Conservation (phyloP, 2,888 invertebrate species). For the Drosophila fungiperda region DNA sequence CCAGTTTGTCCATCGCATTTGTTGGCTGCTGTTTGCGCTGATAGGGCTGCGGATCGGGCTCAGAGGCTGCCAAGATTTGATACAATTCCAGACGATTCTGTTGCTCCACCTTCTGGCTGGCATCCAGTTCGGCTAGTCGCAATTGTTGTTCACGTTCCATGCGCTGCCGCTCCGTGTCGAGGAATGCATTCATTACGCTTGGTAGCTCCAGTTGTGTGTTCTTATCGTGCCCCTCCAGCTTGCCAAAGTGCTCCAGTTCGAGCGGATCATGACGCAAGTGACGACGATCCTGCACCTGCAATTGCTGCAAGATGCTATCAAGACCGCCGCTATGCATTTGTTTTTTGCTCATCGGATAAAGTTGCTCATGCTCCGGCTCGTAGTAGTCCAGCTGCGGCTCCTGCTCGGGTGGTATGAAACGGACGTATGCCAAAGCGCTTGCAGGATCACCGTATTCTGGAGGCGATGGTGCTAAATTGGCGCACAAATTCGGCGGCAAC, state of each 20-base stretch:
- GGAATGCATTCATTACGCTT: slow-evolving; percentile 75
- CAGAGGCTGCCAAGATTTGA: slow-evolving; percentile 83
- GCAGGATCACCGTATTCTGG: slow-evolving; percentile 87
- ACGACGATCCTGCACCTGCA: slow-evolving; percentile 79
- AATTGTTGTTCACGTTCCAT: slow-evolving; percentile 69
- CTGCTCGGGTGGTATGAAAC: slow-evolving; percentile 89
- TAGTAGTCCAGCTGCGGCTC: slow-evolving; percentile 40
- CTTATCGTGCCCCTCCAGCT: slow-evolving; percentile 64
- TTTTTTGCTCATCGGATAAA: slow-evolving; percentile 87
- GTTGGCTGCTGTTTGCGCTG: slow-evolving; percentile 67
- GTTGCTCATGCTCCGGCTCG: slow-evolving; percentile 40
- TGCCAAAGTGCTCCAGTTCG: slow-evolving; percentile 78
- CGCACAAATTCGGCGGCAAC: slow-evolving; percentile 84
- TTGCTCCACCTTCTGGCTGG: slow-evolving; percentile 72
- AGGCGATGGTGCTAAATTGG: slow-evolving; percentile 83
- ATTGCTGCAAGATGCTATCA: slow-evolving; percentile 70
- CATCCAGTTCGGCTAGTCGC: slow-evolving; percentile 64
- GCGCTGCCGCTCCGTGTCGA: slow-evolving; percentile 76
- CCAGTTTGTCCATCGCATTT: slow-evolving; percentile 67
- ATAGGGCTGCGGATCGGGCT: slow-evolving; percentile 82
- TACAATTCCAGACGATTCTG: slow-evolving; percentile 82
- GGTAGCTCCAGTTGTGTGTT: slow-evolving; percentile 65
- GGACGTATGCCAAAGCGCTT: slow-evolving; percentile 91
- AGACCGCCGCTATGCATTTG: slow-evolving; percentile 63
- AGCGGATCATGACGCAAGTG: slow-evolving; percentile 78